Evolutionary conservation across 2,113 vertebrate species (phyloP).

Genomic region (Callospermophilus lateralis): DNA sequence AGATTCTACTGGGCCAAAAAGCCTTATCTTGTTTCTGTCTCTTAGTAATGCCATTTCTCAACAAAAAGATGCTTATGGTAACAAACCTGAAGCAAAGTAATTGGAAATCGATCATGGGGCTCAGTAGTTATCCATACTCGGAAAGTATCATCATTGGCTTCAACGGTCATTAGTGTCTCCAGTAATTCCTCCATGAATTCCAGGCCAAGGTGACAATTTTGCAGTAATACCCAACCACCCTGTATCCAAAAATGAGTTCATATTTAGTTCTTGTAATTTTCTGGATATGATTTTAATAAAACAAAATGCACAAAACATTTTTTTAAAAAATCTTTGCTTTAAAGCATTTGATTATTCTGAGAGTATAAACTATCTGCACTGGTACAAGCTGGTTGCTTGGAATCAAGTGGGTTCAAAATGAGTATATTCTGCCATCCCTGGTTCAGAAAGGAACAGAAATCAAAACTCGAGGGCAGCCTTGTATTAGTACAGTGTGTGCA

Average conservation of each 20-base stretch:
- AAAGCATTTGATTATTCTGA: not conserved
- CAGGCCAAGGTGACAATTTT: slow-evolving; percentile 90
- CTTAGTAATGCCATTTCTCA: not conserved
- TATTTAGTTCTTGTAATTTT: slow-evolving; percentile 32
- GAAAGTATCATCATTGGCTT: slow-evolving; percentile 85
- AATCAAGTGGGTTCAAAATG: slow-evolving; percentile 27
- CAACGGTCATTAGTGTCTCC: slow-evolving; percentile 83
- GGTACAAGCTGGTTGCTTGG: not conserved
- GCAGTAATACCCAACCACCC: slow-evolving; percentile 90
- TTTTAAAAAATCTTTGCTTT: not conserved
- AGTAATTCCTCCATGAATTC: slow-evolving; percentile 90
- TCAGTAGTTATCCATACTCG: slow-evolving; percentile 90
- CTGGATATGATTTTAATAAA: slow-evolving; percentile 45
- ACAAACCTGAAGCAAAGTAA: slow-evolving; percentile 89
- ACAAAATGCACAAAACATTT: not conserved
- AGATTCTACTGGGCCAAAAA: not conserved
- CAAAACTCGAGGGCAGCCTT: not conserved
- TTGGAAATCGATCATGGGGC: slow-evolving; percentile 88
- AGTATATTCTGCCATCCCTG: slow-evolving; percentile 1
- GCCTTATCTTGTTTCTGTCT: not conserved
- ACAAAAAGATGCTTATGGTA: not conserved
- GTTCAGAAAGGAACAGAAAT: slow-evolving; percentile 48
- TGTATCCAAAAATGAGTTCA: slow-evolving; percentile 71
- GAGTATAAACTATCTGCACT: not conserved
- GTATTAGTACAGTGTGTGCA: slow-evolving; percentile 79